Evolutionary conservation across 1,140 invertebrate genomes (phyloP), one percentile per base, ranked within the genome.

Genomic region (Leptinotarsa lineolata): DNA sequence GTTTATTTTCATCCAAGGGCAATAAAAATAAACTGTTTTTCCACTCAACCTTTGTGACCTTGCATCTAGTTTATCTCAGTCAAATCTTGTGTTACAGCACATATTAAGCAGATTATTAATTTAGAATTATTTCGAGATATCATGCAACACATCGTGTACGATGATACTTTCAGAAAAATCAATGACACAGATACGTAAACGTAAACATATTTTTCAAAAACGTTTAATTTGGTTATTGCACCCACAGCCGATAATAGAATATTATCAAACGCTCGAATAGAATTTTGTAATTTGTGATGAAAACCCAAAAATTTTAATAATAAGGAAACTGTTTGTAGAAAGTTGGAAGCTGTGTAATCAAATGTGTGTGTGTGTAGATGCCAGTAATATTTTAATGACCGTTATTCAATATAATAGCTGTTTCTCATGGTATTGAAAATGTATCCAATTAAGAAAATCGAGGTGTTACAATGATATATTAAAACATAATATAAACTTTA

Each of bases 281-380:
- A 54, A n/a, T 54, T 54, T 54, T 54, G 16, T 54, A 54, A 54
- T 54, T 54, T 54, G n/a, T 54, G 48, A 54, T n/a, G 48, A 54
- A 18, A 54, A 54, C 48, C 5, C 16, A 54, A 54, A 54, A 54
- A 54, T n/a, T 39, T 39, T 54, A 54, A 54, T 54, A 13, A 54
- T n/a, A 54, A 54, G 48, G 48, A 54, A 54, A 54, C n/a, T 54
- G 48, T 54, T 16, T n/a, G 4, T 54, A 54, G 48, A 54, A 54
- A 54, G 48, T 13, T 54, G 48, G 48, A 18, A 54, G 3, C 48
- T 54, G 48, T 54, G 48, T 54, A 54, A 54, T 18, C 16, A 54
- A 15, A 54, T 54, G 48, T 54, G n/a, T 54, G 48, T 54, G 48
- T 54, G n/a, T 54, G 15, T n/a, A 54, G 48, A 18, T 54, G 16